phyloP scores from a whole-genome alignment of 2,888 invertebrate genomes.

The Keiferia lycopersicella region DNA sequence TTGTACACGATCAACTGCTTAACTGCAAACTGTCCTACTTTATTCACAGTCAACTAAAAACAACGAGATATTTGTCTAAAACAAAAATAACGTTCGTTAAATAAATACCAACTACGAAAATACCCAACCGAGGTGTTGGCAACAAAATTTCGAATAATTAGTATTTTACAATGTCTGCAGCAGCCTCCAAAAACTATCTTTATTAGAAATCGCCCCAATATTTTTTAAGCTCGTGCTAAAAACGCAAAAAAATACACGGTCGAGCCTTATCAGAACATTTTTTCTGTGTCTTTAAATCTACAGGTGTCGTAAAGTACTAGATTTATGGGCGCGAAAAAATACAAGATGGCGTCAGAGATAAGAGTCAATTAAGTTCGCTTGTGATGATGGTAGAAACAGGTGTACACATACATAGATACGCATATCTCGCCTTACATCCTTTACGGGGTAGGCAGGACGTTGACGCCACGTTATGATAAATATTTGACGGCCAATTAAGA shows the following conservation, averaged over 20 bases:
- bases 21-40: no score
- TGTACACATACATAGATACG: no score
- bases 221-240: conserved; percentile 19
- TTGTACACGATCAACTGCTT: no score
- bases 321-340: conserved; percentile 48
- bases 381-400: conserved; percentile 30
- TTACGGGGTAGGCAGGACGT: no score
- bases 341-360: conserved; percentile 56
- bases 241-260: neutral
- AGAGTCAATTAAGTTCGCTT: conserved; percentile 49
- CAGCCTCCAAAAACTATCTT: conserved; percentile 14
- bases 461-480: no score
- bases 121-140: no score
- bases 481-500: no score
- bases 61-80: no score
- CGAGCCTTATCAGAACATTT: neutral
- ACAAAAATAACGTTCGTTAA: no score
- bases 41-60: no score
- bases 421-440: no score
- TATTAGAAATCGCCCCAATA: conserved; percentile 3
- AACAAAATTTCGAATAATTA: neutral
- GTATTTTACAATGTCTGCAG: neutral
- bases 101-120: no score
- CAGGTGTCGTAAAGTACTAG: conserved; percentile 51
- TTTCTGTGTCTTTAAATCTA: neutral